Evolutionary conservation across 2,888 invertebrate species (phyloP).

Genomic region (Stramonita haemastoma): DNA sequence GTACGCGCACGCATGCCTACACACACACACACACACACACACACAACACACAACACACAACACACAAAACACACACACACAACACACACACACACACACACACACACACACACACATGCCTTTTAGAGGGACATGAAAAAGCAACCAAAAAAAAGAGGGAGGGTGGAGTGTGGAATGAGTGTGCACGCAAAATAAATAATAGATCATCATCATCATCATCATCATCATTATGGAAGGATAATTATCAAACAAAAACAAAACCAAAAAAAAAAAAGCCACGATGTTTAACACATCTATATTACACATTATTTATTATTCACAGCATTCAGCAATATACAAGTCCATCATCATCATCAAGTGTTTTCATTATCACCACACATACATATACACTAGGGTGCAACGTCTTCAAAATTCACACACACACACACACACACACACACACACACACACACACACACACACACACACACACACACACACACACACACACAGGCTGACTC

Average conservation of each 20-base stretch:
- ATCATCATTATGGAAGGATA: not conserved
- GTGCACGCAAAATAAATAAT: slow-evolving; percentile 13
- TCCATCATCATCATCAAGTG: not conserved
- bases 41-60: not conserved
- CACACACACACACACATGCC: not conserved
- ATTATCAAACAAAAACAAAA: no score
- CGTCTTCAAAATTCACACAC: not conserved
- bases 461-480: not conserved
- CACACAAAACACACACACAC: not conserved
- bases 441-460: slow-evolving; percentile 17
- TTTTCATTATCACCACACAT: no score
- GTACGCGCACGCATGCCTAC: not conserved
- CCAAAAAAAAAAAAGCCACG: not conserved
- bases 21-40: slow-evolving; percentile 9
- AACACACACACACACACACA: no score
- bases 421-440: slow-evolving; percentile 15
- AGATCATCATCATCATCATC: slow-evolving; percentile 2
- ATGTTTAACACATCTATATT: slow-evolving; percentile 19
- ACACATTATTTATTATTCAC: slow-evolving; percentile 23
- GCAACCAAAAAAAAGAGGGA: not conserved
- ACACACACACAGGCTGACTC: not conserved
- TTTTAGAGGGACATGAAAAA: not conserved
- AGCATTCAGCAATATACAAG: not conserved
- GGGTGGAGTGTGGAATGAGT: slow-evolving; percentile 1
- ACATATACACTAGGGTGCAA: not conserved